A percentile compares a stretch with the other conserved stretches of the same genome.
phyloP scores from a whole-genome alignment of 2,797 vertebrate genomes.

The Chaetodon trifasciatus region DNA sequence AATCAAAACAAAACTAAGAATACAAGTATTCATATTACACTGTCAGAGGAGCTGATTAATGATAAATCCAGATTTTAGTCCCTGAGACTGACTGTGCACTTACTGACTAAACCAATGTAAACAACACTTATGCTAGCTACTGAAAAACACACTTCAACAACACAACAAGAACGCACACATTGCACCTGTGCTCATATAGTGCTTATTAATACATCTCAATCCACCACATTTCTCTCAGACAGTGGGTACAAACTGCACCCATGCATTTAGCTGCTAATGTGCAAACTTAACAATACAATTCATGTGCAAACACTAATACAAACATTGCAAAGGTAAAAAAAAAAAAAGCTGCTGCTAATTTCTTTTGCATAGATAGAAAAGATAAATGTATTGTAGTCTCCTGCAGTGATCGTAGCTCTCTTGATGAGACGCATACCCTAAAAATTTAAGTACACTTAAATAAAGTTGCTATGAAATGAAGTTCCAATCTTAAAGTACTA shows the following conservation, averaged over 20 bases:
- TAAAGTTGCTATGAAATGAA: constrained; percentile 11
- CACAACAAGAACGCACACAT: constrained; percentile 30
- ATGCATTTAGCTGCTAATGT: constrained; percentile 38
- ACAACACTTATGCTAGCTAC: neutral
- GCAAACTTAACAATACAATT: constrained; percentile 47
- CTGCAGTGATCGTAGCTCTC: constrained; percentile 2
- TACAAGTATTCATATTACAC: constrained; percentile 16
- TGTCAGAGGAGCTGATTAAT: constrained; percentile 46
- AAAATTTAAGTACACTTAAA: neutral
- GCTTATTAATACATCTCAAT: constrained; percentile 22
- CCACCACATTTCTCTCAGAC: constrained; percentile 8
- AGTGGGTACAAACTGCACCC: constrained; percentile 22
- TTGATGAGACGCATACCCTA: neutral
- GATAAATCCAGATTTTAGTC: constrained; percentile 39
- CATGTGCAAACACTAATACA: constrained; percentile 38
- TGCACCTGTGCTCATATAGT: constrained; percentile 66
- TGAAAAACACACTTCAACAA: constrained; percentile 12
- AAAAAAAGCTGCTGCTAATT: neutral
- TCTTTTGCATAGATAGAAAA: constrained; percentile 67
- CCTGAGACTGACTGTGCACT: constrained; percentile 36
- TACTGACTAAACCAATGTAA: neutral
- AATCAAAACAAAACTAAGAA: constrained; percentile 29
- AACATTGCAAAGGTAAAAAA: constrained; percentile 42
- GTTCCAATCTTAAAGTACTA: constrained; percentile 16
- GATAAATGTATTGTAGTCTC: neutral